Evolutionary conservation across 2,888 invertebrate species (phyloP), one percentile per base, ranked within the genome.

Genomic region (Tricholauxania praeusta): DNA sequence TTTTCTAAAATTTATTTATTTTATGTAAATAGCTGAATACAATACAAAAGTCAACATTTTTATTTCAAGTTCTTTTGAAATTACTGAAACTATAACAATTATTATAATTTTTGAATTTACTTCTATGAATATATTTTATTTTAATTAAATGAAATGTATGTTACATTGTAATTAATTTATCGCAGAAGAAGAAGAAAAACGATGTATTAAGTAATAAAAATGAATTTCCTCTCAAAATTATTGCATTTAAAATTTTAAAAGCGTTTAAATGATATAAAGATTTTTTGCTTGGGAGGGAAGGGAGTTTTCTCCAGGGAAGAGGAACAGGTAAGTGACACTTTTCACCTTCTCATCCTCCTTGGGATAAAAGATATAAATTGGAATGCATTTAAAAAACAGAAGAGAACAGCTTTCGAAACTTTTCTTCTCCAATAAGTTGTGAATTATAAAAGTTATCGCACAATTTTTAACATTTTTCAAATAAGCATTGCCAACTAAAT

Each of bases 201-300:
- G 39, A 10, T 10, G 65, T 51, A 22, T 10, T n/a, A 65, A 62
- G 73, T 74, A 74, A 69, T 72, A 66, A 72, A 76, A 75, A 75
- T 75, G 74, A 75, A 76, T 76, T 77, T 76, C 75, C 77, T 76
- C 76, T 74, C 71, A 73, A 65, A 72, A 60, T 69, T 60, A 68
- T 62, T 65, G 49, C 69, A 73, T 71, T 51, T 12, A n/a, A 39
- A 64, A 60, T 64, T 65, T 62, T 10, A 19, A 22, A 12, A 12
- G 28, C 10, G 7, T 60, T 60, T 62, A 39, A 39, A 39, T 39
- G 7, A 39, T 39, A 7, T 10, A 7, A 7, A 39, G 10, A 10
- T 39, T n/a, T n/a, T n/a, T n/a, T 8, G 39, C 10, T 39, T 32
- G 7, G 3, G 32, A 32, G 32, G 32, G 32, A 7, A n/a, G n/a